Evolutionary conservation across 2,113 vertebrate genomes (phyloP), one percentile per base, ranked within the genome.

Genomic region (Serilophus lunatus): DNA sequence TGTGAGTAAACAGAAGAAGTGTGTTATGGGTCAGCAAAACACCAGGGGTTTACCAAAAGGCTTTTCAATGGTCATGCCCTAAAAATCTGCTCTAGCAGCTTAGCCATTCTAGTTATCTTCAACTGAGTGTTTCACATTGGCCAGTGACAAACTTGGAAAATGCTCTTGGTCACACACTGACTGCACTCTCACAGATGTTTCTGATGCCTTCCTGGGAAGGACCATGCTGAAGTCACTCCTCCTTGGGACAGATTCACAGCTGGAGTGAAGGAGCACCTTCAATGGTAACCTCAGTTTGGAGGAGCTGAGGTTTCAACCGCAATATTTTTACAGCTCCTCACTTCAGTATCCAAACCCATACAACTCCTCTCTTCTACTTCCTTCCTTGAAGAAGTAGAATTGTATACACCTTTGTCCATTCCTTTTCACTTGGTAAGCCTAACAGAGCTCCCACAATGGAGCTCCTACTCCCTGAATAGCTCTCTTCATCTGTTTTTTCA

Each of bases 1-100:
- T 90, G 47, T 50, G 88, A 83, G 36, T 77, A 78, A 96, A 47
- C 29, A 90, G 36, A 82, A 69, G 18, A 54, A 76, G 20, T 11
- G 1, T 85, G 47, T 66, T 65, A 40, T 4, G 2, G 61, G 23
- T 35, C 76, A 79, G 23, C 19, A 80, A 81, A 56, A 85, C 38
- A 66, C 33, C 19, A 72, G 44, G 22, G 8, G 3, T 17, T 79
- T 86, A 68, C 33, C 42, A 69, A 92, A 59, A 79, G 3, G 9
- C 5, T 74, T 12, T 28, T 20, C 42, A 75, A 20, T 28, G 15
- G 6, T 24, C 42, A 75, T 9, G 17, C 44, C 64, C 47, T 78
- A 47, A 65, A 92, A 85, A 11, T 59, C 71, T 54, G 65, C 45
- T 54, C 49, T 35, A 90, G 18, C 14, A 10, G 3, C 7, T 85